phyloP scores from a whole-genome alignment of 2,888 invertebrate species.

The Hirtodrosophila confusa region DNA sequence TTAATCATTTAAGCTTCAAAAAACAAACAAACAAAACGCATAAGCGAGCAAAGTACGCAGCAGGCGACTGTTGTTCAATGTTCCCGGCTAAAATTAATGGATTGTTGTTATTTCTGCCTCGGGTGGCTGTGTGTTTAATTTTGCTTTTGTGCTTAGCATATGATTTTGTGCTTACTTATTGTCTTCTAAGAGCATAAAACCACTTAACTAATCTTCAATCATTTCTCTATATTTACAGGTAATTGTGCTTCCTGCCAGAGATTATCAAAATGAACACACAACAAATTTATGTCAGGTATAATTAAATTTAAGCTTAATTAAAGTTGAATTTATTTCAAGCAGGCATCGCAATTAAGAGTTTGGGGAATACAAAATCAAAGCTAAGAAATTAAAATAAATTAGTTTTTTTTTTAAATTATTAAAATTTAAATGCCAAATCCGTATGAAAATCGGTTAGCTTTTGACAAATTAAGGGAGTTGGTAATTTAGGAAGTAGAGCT shows the following conservation, averaged over 20 bases:
- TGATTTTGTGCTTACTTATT: conserved; percentile 10
- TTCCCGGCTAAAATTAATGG: conserved; percentile 6
- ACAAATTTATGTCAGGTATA: too few species aligned
- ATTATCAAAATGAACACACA: too few species aligned
- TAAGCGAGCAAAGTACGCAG: conserved; percentile 18
- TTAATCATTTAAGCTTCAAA: conserved; percentile 76
- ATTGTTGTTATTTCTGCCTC: conserved; percentile 9
- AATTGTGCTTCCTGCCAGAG: neutral
- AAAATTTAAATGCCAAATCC: too few species aligned
- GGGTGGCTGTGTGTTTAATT: neutral
- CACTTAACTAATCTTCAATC: conserved; percentile 13
- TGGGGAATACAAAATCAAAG: too few species aligned
- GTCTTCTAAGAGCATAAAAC: neutral
- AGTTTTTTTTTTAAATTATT: too few species aligned
- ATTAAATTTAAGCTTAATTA: too few species aligned
- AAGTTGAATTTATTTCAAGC: too few species aligned
- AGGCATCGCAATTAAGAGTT: too few species aligned
- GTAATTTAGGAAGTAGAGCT: too few species aligned
- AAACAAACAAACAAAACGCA: conserved; percentile 61
- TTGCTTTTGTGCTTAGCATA: conserved; percentile 5
- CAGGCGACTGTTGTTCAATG: conserved; percentile 14
- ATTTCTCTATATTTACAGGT: conserved; percentile 29
- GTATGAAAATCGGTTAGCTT: too few species aligned
- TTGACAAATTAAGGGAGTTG: too few species aligned
- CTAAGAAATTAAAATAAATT: too few species aligned